phyloP scores from a whole-genome alignment of 2,113 vertebrate genomes.

The Heteronetta atricapilla region DNA sequence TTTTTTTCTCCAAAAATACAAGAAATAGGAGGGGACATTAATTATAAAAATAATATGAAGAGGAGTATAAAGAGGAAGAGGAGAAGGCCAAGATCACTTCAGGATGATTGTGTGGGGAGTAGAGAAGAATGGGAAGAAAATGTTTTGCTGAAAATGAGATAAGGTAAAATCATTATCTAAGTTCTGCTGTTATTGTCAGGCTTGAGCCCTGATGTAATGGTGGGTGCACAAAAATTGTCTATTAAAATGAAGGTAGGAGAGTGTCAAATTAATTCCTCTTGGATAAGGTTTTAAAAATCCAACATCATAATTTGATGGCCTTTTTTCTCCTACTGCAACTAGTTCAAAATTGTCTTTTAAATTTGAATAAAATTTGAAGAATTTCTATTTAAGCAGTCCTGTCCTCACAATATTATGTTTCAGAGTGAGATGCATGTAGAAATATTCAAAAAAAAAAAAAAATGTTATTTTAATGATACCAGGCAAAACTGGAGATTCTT shows the following conservation, averaged over 20 bases:
- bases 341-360: background rate
- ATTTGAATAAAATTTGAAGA: background rate
- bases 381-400: background rate
- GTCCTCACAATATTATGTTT: background rate
- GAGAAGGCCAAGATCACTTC: background rate
- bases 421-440: background rate
- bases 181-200: background rate
- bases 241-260: background rate
- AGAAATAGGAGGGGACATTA: background rate
- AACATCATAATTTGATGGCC: background rate
- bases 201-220: background rate
- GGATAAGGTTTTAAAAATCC: background rate
- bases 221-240: background rate
- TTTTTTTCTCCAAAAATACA: accelerated
- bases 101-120: background rate
- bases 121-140: background rate
- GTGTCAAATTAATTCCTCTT: background rate
- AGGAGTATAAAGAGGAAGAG: background rate
- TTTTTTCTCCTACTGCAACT: background rate
- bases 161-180: background rate
- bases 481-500: background rate
- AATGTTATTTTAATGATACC: background rate
- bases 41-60: background rate
- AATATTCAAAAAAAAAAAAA: background rate
- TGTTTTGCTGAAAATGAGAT: background rate